Conservation (phyloP, 2,797 vertebrate genomes). For the Dicrostonyx torquatus region DNA sequence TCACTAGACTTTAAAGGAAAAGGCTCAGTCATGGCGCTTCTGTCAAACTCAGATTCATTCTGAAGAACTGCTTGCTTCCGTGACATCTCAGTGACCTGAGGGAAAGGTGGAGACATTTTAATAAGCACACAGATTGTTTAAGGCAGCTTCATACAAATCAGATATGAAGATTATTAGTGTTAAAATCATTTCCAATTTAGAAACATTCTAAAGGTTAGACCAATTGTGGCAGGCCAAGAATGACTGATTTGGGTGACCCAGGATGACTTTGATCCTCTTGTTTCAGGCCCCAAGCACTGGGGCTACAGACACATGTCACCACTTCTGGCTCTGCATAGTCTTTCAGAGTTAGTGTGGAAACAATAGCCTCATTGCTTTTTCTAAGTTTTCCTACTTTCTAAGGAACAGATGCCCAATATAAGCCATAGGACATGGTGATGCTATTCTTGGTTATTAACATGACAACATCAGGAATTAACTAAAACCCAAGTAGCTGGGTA, state of each 20-base stretch:
- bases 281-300: not conserved
- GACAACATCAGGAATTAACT: not conserved
- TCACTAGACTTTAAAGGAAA: not conserved
- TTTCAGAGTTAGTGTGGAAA: not conserved
- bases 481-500: not conserved
- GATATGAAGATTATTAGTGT: not conserved
- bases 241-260: not conserved
- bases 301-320: not conserved
- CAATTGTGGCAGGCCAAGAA: not conserved
- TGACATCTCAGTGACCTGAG: not conserved
- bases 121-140: not conserved
- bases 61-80: not conserved
- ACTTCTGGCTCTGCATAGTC: not conserved
- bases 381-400: not conserved
- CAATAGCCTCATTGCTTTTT: not conserved
- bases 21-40: not conserved
- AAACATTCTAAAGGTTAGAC: not conserved
- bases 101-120: slow-evolving; percentile 5
- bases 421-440: not conserved
- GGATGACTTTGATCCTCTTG: not conserved
- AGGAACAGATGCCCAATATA: not conserved
- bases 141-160: slow-evolving; percentile 16
- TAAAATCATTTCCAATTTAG: not conserved
- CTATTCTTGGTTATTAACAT: not conserved
- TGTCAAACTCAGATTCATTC: not conserved